These are phyloP conservation scores for zebrafish (Danio rerio) DNA, from an alignment of 2,113 vertebrate species.

Conservation along the genomic window GRCz12tu NC_133194.1:34913001-34913500, in stretches of 20 bases:
- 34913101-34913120: slow-evolving; percentile 1
- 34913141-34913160: neutral
- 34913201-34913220: slow-evolving; percentile 48
- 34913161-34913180: neutral
- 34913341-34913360: slow-evolving; percentile 72
- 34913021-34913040: slow-evolving; percentile 21
- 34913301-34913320: slow-evolving; percentile 74
- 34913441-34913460: slow-evolving; percentile 23
- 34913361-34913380: slow-evolving; percentile 56
- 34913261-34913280: slow-evolving; percentile 59
- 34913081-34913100: neutral
- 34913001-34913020: slow-evolving; percentile 13
- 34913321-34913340: slow-evolving; percentile 69
- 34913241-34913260: slow-evolving; percentile 41
- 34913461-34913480: slow-evolving; percentile 42
- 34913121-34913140: neutral
- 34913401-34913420: slow-evolving; percentile 33
- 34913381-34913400: slow-evolving; percentile 25
- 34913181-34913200: slow-evolving; percentile 33
- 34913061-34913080: neutral
- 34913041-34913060: neutral
- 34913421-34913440: slow-evolving; percentile 8
- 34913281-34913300: slow-evolving; percentile 71
- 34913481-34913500: slow-evolving; percentile 4
- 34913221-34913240: slow-evolving; percentile 27